These are phyloP conservation scores for Cynodonichthys magdalenae DNA, from an alignment of 2,797 vertebrate species.

Conservation along the genomic window DNA sequence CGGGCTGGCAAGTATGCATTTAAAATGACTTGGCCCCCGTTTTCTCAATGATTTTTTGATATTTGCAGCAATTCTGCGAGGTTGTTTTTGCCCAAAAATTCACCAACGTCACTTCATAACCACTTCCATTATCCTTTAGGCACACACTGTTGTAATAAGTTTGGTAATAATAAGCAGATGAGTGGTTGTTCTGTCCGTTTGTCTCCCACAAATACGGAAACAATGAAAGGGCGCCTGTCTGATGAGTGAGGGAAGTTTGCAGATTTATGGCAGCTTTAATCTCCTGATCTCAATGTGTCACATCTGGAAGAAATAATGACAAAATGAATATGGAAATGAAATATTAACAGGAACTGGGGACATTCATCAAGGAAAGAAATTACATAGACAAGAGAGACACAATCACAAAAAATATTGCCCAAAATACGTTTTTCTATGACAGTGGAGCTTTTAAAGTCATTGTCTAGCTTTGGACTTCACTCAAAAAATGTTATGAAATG, in stretches of 20 bases:
- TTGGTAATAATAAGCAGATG: constrained; percentile 76
- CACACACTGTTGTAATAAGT: constrained; percentile 63
- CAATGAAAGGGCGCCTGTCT: constrained; percentile 52
- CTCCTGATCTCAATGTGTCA: constrained; percentile 63
- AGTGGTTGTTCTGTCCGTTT: constrained; percentile 60
- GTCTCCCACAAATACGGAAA: constrained; percentile 65
- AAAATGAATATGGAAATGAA: constrained; percentile 73
- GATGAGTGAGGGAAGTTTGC: constrained; percentile 59
- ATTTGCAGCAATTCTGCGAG: constrained; percentile 38
- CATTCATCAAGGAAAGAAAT: constrained; percentile 54
- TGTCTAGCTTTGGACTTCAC: constrained; percentile 62
- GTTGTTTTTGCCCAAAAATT: constrained; percentile 53
- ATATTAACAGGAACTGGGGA: constrained; percentile 60
- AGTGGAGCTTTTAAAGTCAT: constrained; percentile 66
- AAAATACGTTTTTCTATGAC: constrained; percentile 37
- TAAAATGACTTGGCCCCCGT: constrained; percentile 43
- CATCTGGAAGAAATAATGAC: constrained; percentile 77
- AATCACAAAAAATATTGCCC: constrained; percentile 26
- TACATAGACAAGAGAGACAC: constrained; percentile 21
- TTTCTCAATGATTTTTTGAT: constrained; percentile 31
- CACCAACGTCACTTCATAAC: constrained; percentile 46
- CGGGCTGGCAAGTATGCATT: constrained; percentile 40
- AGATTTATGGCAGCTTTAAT: constrained; percentile 72
- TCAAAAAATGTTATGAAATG: constrained; percentile 82
- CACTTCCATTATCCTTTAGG: constrained; percentile 54